A percentile compares a stretch with the other conserved stretches of the same genome.
Conservation (phyloP, 2,797 vertebrate genomes). For the Neosilurus mollespiculum region DNA sequence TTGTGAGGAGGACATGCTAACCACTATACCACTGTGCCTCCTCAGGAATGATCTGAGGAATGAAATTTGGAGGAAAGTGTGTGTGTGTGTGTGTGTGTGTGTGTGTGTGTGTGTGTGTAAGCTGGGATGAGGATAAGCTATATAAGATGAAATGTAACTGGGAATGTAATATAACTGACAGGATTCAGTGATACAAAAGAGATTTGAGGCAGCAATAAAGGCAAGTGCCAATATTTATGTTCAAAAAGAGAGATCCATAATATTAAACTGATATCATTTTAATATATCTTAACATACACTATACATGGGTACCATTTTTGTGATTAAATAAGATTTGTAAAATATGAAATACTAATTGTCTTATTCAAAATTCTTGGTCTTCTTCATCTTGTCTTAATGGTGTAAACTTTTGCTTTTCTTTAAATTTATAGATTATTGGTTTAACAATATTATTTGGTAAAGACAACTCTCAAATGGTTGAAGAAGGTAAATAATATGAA, state of each 20-base stretch:
- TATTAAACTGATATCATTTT: background rate
- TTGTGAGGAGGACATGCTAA: too few species aligned
- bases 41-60: background rate
- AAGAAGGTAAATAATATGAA: background rate
- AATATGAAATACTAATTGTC: background rate
- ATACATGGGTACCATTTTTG: background rate
- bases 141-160: background rate
- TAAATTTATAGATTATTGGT: background rate
- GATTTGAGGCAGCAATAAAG: background rate
- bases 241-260: background rate
- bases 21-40: too few species aligned
- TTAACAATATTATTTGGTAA: background rate
- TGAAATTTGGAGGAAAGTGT: background rate
- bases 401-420: background rate
- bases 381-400: background rate
- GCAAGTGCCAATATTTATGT: background rate
- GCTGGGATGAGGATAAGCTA: background rate
- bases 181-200: background rate
- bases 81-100: background rate
- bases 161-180: slow-evolving; percentile 8
- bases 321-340: background rate
- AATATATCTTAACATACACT: background rate
- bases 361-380: background rate
- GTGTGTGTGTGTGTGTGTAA: background rate
- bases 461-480: background rate